phyloP scores from a whole-genome alignment of 2,888 invertebrate genomes.

The Molanna angustata region DNA sequence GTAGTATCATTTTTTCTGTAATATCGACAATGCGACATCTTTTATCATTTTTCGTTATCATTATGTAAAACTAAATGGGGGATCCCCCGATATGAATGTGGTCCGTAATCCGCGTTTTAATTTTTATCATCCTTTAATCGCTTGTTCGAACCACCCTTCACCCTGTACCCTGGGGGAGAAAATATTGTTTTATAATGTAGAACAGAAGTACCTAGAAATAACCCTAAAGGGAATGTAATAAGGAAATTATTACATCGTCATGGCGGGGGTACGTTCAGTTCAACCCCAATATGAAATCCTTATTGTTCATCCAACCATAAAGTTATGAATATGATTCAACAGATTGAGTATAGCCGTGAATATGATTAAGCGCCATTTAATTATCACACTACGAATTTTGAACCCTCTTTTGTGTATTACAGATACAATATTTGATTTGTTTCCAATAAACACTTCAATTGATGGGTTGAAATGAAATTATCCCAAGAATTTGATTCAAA shows the following conservation, averaged over 20 bases:
- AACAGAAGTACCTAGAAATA: too few species aligned
- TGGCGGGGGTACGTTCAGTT: slow-evolving; percentile 1
- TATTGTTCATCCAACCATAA: slow-evolving; percentile 6
- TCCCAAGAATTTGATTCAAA: too few species aligned
- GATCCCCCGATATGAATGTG: too few species aligned
- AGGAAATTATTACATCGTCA: slow-evolving; percentile 19
- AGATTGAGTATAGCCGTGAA: slow-evolving; percentile 16
- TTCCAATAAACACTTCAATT: too few species aligned
- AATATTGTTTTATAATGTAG: neutral
- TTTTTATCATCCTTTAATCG: neutral
- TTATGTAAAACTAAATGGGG: too few species aligned
- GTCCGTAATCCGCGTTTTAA: too few species aligned
- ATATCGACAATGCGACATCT: too few species aligned
- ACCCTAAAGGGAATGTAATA: slow-evolving; percentile 9
- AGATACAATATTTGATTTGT: too few species aligned
- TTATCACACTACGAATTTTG: slow-evolving; percentile 19
- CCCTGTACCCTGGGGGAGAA: neutral
- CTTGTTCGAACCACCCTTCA: neutral
- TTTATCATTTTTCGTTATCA: too few species aligned
- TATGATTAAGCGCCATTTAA: slow-evolving; percentile 29
- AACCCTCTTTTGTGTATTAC: too few species aligned
- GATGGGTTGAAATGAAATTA: too few species aligned
- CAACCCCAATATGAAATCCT: slow-evolving; percentile 6
- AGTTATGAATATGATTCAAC: neutral
- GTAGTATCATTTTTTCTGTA: too few species aligned